A percentile compares a stretch with the other conserved stretches of the same genome.
phyloP scores from a whole-genome alignment of 1,140 invertebrate genomes.

The Scaptomyza montana region DNA sequence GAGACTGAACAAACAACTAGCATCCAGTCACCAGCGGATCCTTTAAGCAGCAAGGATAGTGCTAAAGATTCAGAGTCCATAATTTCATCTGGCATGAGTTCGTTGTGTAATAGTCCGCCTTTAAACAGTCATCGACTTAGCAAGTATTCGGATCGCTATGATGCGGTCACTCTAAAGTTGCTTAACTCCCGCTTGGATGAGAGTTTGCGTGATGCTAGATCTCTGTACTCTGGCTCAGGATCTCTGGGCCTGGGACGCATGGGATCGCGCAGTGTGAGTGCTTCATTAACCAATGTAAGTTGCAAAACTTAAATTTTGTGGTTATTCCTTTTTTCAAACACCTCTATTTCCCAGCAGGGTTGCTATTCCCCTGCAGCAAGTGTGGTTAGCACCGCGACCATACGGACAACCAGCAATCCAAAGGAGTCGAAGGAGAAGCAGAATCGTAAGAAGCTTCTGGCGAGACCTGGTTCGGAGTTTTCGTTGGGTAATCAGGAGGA shows the following conservation, averaged over 20 bases:
- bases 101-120: conserved; percentile 75
- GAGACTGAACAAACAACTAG: conserved; percentile 18
- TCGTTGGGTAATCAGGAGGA: conserved; percentile 88
- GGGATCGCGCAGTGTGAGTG: conserved; percentile 69
- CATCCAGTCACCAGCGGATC: conserved; percentile 23
- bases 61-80: conserved; percentile 74
- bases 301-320: not conserved
- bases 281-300: conserved; percentile 82
- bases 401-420: conserved; percentile 86
- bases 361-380: conserved; percentile 88
- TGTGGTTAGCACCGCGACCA: conserved; percentile 86
- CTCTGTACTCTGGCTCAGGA: conserved; percentile 57
- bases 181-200: conserved; percentile 68
- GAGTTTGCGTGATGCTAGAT: conserved; percentile 69
- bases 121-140: conserved; percentile 68
- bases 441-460: conserved; percentile 88
- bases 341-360: conserved; percentile 84
- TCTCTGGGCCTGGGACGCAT: conserved; percentile 60
- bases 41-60: conserved; percentile 67
- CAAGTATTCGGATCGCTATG: conserved; percentile 78
- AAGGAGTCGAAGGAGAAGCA: conserved; percentile 91
- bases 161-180: conserved; percentile 72
- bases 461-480: conserved; percentile 89
- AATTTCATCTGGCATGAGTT: conserved; percentile 80
- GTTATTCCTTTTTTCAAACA: too few species aligned